Percentiles rank a stretch among this genome's conserved stretches.
Conservation (phyloP, 2,797 vertebrate genomes). For the Sarcoramphus papa region DNA sequence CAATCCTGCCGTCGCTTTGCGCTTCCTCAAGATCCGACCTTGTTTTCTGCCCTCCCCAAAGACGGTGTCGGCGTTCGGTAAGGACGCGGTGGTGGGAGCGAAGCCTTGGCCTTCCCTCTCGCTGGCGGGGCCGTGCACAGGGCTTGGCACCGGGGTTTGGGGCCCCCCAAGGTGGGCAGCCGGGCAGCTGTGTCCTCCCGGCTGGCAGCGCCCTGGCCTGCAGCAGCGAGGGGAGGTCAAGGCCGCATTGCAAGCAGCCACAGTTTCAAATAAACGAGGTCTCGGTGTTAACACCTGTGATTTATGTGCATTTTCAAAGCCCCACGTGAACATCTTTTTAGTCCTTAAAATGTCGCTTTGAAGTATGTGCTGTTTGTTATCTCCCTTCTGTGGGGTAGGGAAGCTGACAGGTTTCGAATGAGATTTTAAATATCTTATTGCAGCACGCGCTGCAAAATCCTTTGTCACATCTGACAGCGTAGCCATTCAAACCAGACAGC, state of each 20-base stretch:
- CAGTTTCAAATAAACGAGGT: neutral
- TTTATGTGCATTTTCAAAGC: neutral
- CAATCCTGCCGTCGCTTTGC: neutral
- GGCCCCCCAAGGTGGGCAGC: neutral
- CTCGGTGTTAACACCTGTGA: neutral
- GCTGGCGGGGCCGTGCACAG: rapidly evolving
- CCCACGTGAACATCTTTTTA: neutral
- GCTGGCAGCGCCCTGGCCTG: rapidly evolving
- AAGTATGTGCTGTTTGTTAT: neutral
- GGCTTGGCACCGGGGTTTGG: neutral
- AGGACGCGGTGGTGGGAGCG: rapidly evolving
- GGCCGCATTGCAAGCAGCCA: neutral
- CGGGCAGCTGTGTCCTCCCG: neutral
- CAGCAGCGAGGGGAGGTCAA: neutral
- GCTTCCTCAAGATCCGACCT: neutral
- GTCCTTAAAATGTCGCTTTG: neutral
- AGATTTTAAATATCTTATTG: neutral
- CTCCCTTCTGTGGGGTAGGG: neutral
- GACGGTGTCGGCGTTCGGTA: rapidly evolving
- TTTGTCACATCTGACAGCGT: neutral
- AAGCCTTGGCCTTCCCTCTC: neutral
- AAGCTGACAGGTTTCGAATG: neutral
- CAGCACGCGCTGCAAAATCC: neutral
- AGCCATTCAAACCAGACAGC: neutral
- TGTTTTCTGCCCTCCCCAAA: neutral